Evolutionary conservation across 2,888 invertebrate species (phyloP).

Genomic region (Incurvaria masculella): DNA sequence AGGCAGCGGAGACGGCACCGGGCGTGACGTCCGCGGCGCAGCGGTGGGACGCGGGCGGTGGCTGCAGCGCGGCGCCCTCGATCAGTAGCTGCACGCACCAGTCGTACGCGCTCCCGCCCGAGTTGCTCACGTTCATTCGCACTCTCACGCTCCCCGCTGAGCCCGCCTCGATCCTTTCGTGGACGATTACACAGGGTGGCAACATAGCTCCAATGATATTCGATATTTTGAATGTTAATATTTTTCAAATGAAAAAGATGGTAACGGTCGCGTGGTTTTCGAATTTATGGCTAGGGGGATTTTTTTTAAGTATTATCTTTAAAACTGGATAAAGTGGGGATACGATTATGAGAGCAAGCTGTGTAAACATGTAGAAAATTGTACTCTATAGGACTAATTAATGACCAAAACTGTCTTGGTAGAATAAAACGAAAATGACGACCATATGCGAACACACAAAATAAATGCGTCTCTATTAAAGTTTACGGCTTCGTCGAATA

Average conservation of each 20-base stretch:
- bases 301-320: not conserved
- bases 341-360: no score
- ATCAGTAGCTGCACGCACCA: slow-evolving; percentile 23
- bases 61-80: slow-evolving; percentile 15
- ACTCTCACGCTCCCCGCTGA: slow-evolving; percentile 21
- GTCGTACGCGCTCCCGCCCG: slow-evolving; percentile 28
- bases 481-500: slow-evolving; percentile 10
- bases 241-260: slow-evolving; percentile 12
- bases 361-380: no score
- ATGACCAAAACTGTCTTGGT: no score
- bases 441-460: not conserved
- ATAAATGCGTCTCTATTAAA: slow-evolving; percentile 9
- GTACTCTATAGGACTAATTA: no score
- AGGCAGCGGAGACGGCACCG: slow-evolving; percentile 7
- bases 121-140: slow-evolving; percentile 21
- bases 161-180: slow-evolving; percentile 23
- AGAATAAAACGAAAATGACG: not conserved
- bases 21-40: not conserved
- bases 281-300: slow-evolving; percentile 12
- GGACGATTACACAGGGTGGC: not conserved
- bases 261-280: slow-evolving; percentile 13
- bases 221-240: no score
- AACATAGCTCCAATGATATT: no score
- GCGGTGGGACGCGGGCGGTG: slow-evolving; percentile 12
- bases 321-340: not conserved